These are phyloP conservation scores for Meloe dianella DNA, from an alignment of 2,888 invertebrate species.

Conservation along the genomic window DNA sequence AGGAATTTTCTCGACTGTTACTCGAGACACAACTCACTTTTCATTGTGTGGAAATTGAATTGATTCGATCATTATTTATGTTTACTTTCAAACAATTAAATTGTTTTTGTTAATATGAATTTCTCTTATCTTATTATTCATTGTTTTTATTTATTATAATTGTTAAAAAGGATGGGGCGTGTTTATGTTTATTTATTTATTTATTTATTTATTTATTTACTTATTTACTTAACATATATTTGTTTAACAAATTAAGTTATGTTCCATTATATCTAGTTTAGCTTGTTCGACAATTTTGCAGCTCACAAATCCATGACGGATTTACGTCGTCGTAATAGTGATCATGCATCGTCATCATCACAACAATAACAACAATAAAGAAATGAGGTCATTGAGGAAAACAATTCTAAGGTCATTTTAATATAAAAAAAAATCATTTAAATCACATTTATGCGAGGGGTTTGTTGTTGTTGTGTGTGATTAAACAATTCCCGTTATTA, in stretches of 20 bases:
- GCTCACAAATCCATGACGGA: conserved; percentile 5
- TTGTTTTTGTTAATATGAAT: background rate
- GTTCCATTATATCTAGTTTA: background rate
- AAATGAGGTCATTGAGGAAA: conserved; percentile 6
- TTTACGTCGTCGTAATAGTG: conserved; percentile 1
- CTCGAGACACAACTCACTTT: background rate
- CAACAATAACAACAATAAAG: background rate
- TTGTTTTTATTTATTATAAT: background rate
- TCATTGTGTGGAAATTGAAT: background rate
- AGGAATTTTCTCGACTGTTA: background rate
- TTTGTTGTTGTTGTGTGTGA: background rate
- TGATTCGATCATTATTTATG: background rate
- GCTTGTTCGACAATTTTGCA: background rate
- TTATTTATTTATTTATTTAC: no score
- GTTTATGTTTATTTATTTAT: background rate
- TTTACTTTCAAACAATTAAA: background rate
- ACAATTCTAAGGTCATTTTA: conserved; percentile 10
- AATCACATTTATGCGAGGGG: background rate
- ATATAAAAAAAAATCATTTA: background rate
- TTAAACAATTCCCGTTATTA: background rate
- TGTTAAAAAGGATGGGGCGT: background rate
- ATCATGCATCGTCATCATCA: background rate
- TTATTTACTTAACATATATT: no score
- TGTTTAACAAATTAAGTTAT: conserved; percentile 2
- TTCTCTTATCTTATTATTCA: background rate